These are phyloP conservation scores for Chrysodeixis includens DNA, from an alignment of 2,888 invertebrate genomes.

Conservation along the genomic window DNA sequence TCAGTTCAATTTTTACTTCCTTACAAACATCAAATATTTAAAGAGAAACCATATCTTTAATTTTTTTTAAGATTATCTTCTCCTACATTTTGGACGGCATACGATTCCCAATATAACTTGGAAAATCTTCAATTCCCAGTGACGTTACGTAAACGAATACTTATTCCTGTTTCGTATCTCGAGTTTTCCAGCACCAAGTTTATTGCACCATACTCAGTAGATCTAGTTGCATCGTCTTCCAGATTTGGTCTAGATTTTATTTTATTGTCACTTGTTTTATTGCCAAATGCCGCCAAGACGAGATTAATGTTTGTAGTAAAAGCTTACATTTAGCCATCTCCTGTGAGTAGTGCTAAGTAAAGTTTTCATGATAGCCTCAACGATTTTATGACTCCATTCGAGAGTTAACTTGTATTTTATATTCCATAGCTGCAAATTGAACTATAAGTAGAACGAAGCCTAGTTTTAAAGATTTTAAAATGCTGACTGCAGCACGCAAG, in stretches of 20 bases:
- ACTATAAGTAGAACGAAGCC: too few species aligned
- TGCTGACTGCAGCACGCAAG: background rate
- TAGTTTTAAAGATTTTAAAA: background rate
- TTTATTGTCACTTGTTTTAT: constrained; percentile 24
- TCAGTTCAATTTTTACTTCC: too few species aligned
- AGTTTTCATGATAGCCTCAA: background rate
- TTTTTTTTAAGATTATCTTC: background rate
- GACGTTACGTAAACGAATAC: constrained; percentile 14
- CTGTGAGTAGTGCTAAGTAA: background rate
- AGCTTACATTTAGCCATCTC: background rate
- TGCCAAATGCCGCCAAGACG: constrained; percentile 7
- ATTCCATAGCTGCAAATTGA: too few species aligned
- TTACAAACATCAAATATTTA: too few species aligned
- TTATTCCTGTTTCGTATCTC: constrained; percentile 15
- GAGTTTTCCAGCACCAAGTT: constrained; percentile 18
- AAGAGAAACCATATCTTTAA: too few species aligned
- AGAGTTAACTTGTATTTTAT: too few species aligned
- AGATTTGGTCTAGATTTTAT: constrained; percentile 1
- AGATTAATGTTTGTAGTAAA: constrained; percentile 18
- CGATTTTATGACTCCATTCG: background rate
- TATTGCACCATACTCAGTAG: constrained; percentile 38
- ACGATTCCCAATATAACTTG: constrained; percentile 13
- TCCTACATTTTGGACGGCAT: background rate
- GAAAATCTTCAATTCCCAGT: constrained; percentile 15
- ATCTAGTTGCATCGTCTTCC: constrained; percentile 12